These are phyloP conservation scores for Electrona antarctica DNA, from an alignment of 2,113 vertebrate species.

Conservation along the genomic window DNA sequence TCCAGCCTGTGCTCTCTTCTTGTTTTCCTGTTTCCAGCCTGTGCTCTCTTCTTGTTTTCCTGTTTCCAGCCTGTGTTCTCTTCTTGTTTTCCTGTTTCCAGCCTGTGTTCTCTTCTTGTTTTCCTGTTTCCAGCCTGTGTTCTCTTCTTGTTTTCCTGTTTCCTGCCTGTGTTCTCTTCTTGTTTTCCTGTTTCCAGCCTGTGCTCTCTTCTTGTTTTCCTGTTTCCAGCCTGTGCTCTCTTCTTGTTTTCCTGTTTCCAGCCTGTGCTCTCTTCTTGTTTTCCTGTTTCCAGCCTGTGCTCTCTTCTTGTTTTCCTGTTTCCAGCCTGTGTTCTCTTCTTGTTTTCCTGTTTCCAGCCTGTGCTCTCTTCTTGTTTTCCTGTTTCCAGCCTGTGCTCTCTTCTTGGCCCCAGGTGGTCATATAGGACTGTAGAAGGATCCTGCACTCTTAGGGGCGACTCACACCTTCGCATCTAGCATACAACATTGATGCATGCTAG, in stretches of 20 bases:
- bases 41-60: conserved; percentile 44
- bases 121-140: conserved; percentile 48
- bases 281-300: conserved; percentile 48
- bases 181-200: conserved; percentile 48
- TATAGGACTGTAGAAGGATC: conserved; percentile 32
- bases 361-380: conserved; percentile 48
- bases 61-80: too few species aligned
- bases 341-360: conserved; percentile 48
- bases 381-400: conserved; percentile 48
- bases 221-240: too few species aligned
- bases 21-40: conserved; percentile 48
- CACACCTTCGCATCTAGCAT: too few species aligned
- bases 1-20: conserved; percentile 45
- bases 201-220: conserved; percentile 44
- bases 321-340: too few species aligned
- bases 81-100: conserved; percentile 49
- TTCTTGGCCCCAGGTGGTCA: conserved; percentile 25
- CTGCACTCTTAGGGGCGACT: too few species aligned
- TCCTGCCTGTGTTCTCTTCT: too few species aligned
- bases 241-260: conserved; percentile 49
- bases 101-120: conserved; percentile 46
- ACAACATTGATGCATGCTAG: too few species aligned
- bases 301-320: conserved; percentile 41
- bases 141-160: conserved; percentile 41
- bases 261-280: conserved; percentile 45